Conservation (phyloP, 2,797 vertebrate genomes). For the Cyprinodon diabolis region DNA sequence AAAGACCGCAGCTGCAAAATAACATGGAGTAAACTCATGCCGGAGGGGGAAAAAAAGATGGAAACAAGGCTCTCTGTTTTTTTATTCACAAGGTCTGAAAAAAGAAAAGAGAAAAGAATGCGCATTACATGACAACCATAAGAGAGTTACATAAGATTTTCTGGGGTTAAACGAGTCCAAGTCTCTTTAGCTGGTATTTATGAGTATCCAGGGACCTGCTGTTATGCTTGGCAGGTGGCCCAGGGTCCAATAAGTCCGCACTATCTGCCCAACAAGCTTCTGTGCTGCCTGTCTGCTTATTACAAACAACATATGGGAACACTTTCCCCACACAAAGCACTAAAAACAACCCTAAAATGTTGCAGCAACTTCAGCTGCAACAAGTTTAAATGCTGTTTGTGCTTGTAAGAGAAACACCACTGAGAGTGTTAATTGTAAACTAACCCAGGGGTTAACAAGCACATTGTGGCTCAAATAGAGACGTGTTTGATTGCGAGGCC, state of each 20-base stretch:
- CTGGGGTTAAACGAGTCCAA: conserved; percentile 25
- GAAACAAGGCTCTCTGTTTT: conserved; percentile 9
- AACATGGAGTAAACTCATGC: conserved; percentile 21
- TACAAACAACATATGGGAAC: conserved; percentile 1
- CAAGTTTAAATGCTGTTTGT: not conserved
- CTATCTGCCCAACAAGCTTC: conserved; percentile 46
- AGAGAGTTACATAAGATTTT: conserved; percentile 33
- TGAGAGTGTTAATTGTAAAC: not conserved
- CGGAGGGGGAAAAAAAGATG: conserved; percentile 8
- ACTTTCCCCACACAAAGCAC: not conserved
- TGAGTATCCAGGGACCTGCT: conserved; percentile 37
- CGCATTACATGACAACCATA: conserved; percentile 5
- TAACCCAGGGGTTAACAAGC: not conserved
- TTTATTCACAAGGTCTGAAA: conserved; percentile 25
- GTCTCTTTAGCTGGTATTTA: conserved; percentile 46
- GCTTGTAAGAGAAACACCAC: not conserved
- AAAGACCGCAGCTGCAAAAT: conserved; percentile 38
- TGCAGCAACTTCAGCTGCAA: not conserved
- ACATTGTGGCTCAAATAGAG: no score
- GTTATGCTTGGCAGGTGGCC: conserved; percentile 46
- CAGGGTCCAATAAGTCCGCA: conserved; percentile 43
- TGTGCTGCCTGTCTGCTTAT: conserved; percentile 33
- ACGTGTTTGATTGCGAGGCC: not conserved
- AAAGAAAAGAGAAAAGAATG: conserved; percentile 11
- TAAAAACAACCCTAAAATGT: no score